These are phyloP conservation scores for Augochlorella aurata DNA, from an alignment of 2,888 invertebrate species.

Conservation along the genomic window DNA sequence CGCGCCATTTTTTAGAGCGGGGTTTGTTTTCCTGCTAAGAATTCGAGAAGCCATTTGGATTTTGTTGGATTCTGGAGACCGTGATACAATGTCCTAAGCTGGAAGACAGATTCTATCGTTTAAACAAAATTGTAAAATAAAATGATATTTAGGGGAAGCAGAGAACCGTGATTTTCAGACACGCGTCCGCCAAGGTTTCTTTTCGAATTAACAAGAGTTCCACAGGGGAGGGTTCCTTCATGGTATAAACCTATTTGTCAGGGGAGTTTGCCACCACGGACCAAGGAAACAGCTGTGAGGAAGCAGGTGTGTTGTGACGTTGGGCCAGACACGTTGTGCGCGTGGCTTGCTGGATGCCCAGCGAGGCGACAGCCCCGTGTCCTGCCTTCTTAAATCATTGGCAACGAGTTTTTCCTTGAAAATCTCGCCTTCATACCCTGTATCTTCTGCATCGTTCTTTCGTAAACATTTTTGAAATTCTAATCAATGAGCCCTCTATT, in stretches of 20 bases:
- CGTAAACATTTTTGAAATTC: not conserved
- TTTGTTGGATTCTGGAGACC: too few relatives aligned
- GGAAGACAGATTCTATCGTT: too few relatives aligned
- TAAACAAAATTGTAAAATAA: not conserved
- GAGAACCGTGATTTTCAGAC: not conserved
- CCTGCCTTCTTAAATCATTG: conserved; percentile 29
- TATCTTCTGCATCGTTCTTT: not conserved
- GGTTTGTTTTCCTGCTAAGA: too few relatives aligned
- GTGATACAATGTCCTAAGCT: too few relatives aligned
- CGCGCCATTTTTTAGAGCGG: not conserved
- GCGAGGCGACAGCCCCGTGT: conserved; percentile 56
- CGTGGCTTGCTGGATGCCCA: conserved; percentile 76
- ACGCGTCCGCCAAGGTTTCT: not conserved
- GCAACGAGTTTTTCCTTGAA: not conserved
- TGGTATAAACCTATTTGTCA: conserved; percentile 56
- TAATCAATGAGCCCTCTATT: too few relatives aligned
- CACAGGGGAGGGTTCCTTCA: conserved; percentile 1
- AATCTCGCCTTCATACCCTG: not conserved
- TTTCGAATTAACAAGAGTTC: not conserved
- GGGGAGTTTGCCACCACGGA: conserved; percentile 65
- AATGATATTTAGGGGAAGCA: not conserved
- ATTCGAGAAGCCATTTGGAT: too few relatives aligned
- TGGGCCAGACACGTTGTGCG: conserved; percentile 76
- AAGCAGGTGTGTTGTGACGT: conserved; percentile 81
- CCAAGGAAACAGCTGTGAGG: conserved; percentile 81